Evolutionary conservation across 2,888 invertebrate species (phyloP).

Genomic region (Drosophila multiciliata): DNA sequence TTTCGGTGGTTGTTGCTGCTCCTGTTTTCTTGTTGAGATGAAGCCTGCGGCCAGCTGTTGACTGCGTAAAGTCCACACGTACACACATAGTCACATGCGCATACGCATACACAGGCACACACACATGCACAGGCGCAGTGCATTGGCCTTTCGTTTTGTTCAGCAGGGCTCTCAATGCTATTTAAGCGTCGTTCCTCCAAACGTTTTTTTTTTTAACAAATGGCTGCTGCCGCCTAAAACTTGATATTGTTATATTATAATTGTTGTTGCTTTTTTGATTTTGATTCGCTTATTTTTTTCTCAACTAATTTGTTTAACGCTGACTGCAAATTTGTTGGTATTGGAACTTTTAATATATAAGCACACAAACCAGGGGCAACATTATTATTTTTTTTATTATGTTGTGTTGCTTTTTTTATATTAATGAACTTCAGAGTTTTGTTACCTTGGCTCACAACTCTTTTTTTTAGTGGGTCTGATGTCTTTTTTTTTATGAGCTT

Average conservation of each 20-base stretch:
- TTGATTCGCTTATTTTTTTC: constrained; percentile 34
- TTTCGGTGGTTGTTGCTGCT: constrained; percentile 73
- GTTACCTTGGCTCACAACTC: constrained; percentile 56
- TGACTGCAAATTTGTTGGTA: constrained; percentile 70
- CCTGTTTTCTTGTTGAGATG: constrained; percentile 35
- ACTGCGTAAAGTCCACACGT: constrained; percentile 37
- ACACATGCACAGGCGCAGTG: constrained; percentile 58
- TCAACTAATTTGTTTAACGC: constrained; percentile 70
- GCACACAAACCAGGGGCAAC: constrained; percentile 54
- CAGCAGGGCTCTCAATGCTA: constrained; percentile 72
- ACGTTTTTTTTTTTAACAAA: constrained; percentile 58
- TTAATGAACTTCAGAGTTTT: constrained; percentile 43
- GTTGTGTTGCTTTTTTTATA: constrained; percentile 33
- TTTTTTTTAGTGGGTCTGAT: constrained; percentile 38
- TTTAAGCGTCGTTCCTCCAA: constrained; percentile 66
- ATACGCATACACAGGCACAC: constrained; percentile 17
- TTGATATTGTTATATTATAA: constrained; percentile 63
- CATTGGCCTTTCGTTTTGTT: constrained; percentile 73
- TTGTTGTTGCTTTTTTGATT: constrained; percentile 46
- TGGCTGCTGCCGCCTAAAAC: constrained; percentile 66
- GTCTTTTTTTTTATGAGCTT: constrained; percentile 36
- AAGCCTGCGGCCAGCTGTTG: constrained; percentile 73
- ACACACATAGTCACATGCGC: not conserved
- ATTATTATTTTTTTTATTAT: constrained; percentile 36
- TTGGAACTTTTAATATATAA: constrained; percentile 39